These are phyloP conservation scores for Bradypodion pumilum DNA, from an alignment of 2,797 vertebrate genomes.

Conservation along the genomic window DNA sequence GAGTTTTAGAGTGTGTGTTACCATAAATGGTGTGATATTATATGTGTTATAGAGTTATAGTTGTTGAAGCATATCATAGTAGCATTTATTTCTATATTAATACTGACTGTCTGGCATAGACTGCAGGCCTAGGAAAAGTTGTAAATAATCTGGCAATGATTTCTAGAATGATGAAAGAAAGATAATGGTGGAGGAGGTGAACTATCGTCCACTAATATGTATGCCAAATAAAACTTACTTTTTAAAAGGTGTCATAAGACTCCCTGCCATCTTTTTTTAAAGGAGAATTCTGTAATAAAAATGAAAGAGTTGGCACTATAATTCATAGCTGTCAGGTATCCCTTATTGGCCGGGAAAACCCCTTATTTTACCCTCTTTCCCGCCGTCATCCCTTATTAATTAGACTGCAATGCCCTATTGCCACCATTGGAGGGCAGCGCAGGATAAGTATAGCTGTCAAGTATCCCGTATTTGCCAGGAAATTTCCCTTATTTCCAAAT, in stretches of 20 bases:
- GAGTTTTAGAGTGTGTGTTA: slow-evolving; percentile 14
- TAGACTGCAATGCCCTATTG: too few relatives aligned
- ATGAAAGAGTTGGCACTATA: not conserved
- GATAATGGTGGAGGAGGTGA: not conserved
- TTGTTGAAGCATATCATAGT: slow-evolving; percentile 5
- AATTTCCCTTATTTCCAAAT: too few relatives aligned
- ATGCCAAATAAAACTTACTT: too few relatives aligned
- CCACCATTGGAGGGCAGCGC: too few relatives aligned
- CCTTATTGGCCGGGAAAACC: too few relatives aligned
- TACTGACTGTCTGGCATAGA: not conserved
- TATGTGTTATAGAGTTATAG: not conserved
- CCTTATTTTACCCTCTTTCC: too few relatives aligned
- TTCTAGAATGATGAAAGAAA: slow-evolving; percentile 7
- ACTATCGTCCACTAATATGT: not conserved
- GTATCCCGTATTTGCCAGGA: too few relatives aligned
- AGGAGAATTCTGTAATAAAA: not conserved
- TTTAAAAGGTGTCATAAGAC: too few relatives aligned
- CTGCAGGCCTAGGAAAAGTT: not conserved
- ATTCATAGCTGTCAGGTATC: too few relatives aligned
- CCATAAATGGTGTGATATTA: slow-evolving; percentile 25
- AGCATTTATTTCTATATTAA: slow-evolving; percentile 18
- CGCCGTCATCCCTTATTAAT: too few relatives aligned
- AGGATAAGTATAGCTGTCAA: too few relatives aligned
- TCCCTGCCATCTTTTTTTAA: not conserved
- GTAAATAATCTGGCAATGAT: not conserved